These are phyloP conservation scores for Leuctra nigra DNA, from an alignment of 2,888 invertebrate genomes.

Conservation along the genomic window DNA sequence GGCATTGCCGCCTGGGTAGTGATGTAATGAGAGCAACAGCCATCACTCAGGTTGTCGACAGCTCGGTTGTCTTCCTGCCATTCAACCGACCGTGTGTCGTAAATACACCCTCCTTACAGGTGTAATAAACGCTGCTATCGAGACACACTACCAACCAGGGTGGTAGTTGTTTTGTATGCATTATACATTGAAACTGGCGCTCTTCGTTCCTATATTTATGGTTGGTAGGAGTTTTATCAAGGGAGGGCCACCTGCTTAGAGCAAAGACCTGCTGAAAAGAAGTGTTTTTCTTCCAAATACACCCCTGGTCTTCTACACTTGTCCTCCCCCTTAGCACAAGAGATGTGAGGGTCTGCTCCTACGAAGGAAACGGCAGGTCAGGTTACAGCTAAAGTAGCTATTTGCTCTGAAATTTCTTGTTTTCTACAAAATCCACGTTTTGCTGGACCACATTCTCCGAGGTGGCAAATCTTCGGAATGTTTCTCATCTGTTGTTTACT, in stretches of 20 bases:
- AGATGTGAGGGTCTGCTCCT: not conserved
- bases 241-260: constrained; percentile 9
- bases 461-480: no score
- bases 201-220: not conserved
- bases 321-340: not conserved
- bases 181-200: not conserved
- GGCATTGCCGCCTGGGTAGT: no score
- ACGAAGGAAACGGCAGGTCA: not conserved
- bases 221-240: not conserved
- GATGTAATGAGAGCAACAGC: no score
- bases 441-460: not conserved
- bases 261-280: constrained; percentile 16
- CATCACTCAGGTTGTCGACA: no score
- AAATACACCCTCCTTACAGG: no score
- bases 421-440: not conserved
- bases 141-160: no score
- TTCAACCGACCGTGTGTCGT: no score
- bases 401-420: not conserved
- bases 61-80: no score
- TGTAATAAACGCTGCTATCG: no score
- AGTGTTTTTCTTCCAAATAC: constrained; percentile 8
- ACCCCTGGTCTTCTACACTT: not conserved
- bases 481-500: no score
- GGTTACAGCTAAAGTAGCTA: not conserved
- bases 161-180: no score